These are phyloP conservation scores for Eptatretus atami DNA, from an alignment of 2,797 vertebrate species.

Conservation along the genomic window DNA sequence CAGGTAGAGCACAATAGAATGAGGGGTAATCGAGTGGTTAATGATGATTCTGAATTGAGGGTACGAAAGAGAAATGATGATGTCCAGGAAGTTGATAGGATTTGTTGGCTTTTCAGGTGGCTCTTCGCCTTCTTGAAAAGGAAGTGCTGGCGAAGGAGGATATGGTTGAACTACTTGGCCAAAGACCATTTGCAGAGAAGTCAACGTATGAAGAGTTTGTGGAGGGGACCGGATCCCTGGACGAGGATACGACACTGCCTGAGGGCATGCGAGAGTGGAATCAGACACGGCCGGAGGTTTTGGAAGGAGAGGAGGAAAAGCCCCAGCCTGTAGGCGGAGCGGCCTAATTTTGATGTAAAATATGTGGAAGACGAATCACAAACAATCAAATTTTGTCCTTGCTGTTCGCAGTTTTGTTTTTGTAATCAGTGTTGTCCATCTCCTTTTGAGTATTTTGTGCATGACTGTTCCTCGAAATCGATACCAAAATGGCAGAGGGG, in stretches of 20 bases:
- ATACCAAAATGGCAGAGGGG: too few species aligned
- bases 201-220: conserved; percentile 86
- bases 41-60: too few species aligned
- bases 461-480: too few species aligned
- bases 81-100: too few species aligned
- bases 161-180: conserved; percentile 60
- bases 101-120: conserved; percentile 24
- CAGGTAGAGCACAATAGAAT: too few species aligned
- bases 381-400: conserved; percentile 10
- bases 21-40: too few species aligned
- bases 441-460: too few species aligned
- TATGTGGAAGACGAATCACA: too few species aligned
- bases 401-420: too few species aligned
- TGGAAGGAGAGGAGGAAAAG: conserved; percentile 30
- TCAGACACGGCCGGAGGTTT: conserved; percentile 27
- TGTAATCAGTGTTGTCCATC: too few species aligned
- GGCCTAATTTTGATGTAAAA: conserved; percentile 17
- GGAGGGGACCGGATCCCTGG: conserved; percentile 57
- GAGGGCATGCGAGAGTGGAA: conserved; percentile 90
- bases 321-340: conserved; percentile 30
- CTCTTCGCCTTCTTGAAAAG: conserved; percentile 48
- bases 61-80: too few species aligned
- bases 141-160: conserved; percentile 70
- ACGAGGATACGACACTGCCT: conserved; percentile 62
- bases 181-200: conserved; percentile 55